These are phyloP conservation scores for Agrochola lota DNA, from an alignment of 2,888 invertebrate species.

Conservation along the genomic window DNA sequence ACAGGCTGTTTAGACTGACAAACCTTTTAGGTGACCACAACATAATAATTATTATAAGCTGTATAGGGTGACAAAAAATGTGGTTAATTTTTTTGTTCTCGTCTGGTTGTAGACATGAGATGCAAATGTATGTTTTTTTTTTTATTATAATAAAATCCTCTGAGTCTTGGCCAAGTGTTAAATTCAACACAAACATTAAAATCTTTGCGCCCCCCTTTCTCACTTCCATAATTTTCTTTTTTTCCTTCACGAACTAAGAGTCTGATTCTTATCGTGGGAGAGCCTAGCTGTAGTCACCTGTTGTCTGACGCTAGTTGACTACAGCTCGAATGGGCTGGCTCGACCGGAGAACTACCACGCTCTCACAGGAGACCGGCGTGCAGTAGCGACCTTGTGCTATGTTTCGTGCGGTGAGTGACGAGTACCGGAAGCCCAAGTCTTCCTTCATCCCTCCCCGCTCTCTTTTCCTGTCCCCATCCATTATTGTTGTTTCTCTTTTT, in stretches of 20 bases:
- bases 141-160: not conserved
- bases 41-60: not conserved
- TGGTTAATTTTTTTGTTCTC: no score
- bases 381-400: not conserved
- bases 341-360: slow-evolving; percentile 45
- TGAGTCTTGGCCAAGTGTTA: not conserved
- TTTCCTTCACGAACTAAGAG: not conserved
- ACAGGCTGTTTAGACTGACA: slow-evolving; percentile 19
- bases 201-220: not conserved
- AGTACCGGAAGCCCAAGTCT: not conserved
- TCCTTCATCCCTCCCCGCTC: no score
- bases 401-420: slow-evolving; percentile 34
- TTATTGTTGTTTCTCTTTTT: no score
- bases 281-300: slow-evolving; percentile 24
- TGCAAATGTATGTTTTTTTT: no score
- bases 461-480: no score
- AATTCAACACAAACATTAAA: not conserved
- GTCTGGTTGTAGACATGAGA: no score
- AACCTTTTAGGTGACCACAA: not conserved
- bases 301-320: not conserved
- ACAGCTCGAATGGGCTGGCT: slow-evolving; percentile 17
- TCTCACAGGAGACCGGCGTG: slow-evolving; percentile 20
- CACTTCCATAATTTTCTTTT: not conserved
- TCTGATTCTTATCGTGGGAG: not conserved
- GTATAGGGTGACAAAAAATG: no score